Percentiles rank a stretch among this genome's conserved stretches.
phyloP scores from a whole-genome alignment of 1,140 invertebrate species.

The Zaprionus africanus region DNA sequence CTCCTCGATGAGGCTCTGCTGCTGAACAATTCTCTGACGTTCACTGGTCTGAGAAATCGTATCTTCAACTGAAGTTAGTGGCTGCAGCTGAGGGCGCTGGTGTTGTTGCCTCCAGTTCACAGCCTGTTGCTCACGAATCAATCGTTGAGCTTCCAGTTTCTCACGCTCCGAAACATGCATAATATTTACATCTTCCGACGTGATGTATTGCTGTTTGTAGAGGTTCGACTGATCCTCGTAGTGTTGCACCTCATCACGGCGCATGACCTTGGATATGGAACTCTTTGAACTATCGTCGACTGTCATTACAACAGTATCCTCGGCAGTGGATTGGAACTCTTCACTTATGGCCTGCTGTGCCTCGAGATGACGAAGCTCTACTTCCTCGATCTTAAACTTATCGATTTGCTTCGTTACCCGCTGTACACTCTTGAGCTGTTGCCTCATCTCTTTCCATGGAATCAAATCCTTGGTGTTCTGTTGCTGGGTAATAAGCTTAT shows the following conservation, averaged over 20 bases:
- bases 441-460: conserved; percentile 83
- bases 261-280: conserved; percentile 72
- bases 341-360: conserved; percentile 61
- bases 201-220: conserved; percentile 73
- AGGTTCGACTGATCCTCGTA: conserved; percentile 69
- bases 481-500: conserved; percentile 74
- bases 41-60: conserved; percentile 70
- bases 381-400: conserved; percentile 82
- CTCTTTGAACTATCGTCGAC: conserved; percentile 77
- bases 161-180: conserved; percentile 75
- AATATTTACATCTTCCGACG: conserved; percentile 77
- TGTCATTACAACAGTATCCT: conserved; percentile 57
- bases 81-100: conserved; percentile 64
- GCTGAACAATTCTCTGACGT: conserved; percentile 47
- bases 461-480: conserved; percentile 72
- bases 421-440: conserved; percentile 80
- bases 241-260: conserved; percentile 63
- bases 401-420: conserved; percentile 79
- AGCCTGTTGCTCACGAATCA: conserved; percentile 68
- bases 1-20: conserved; percentile 69
- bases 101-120: conserved; percentile 76
- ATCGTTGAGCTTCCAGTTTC: conserved; percentile 69
- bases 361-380: conserved; percentile 70
- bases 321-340: conserved; percentile 55
- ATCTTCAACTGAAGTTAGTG: conserved; percentile 79